Base-by-base conservation (phyloP, 2,113 vertebrate species). In the Oncorhynchus clarkii region DNA sequence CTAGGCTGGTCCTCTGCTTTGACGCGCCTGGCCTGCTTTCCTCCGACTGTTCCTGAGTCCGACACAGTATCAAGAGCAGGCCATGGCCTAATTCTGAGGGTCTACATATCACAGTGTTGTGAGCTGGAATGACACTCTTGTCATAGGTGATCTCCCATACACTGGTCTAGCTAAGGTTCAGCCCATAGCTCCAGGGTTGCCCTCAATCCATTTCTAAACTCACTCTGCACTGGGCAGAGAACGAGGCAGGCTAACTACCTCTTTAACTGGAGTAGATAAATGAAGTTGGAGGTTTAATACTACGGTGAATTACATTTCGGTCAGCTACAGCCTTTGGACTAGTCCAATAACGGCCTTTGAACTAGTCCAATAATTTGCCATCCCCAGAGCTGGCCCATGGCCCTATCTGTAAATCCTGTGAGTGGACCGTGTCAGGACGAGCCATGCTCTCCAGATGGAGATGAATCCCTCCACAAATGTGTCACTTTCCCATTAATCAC, bases 101-200 rank as follows among this genome's bases (percentile, higher is more conserved):
- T 88, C 85, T 83, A 80, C 90, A 87, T 84, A 89, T 86, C 88
- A 86, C 87, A 86, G 90, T 34, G 82, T 88, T 89, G 84, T 88
- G 90, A 91, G 88, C 81, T 86, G 86, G 85, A 88, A 90, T 89
- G 89, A 91, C 89, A 90, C 84, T 86, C 89, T 87, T 87, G 90
- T 90, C 90, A 91, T 85, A 88, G 88, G 85, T 89, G 87, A 90
- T 87, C 77, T 88, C 83, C 86, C 83, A 81, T 82, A 89, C 77
- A 86, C 77, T 24, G 72, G 83, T 89, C 84, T 80, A 72, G 76
- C 70, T 84, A 66, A 80, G 84, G 85, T 71, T 82, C 74, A 75
- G 81, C 74, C 72, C 73, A 73, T 70, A 77, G 84, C 87, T 87
- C 80, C 71, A 57, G 79, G 86, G 34, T 79, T 64, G 78, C 54